A percentile compares a stretch with the other conserved stretches of the same genome.
These are phyloP conservation scores for Spodoptera frugiperda DNA, from an alignment of 1,140 invertebrate genomes.

Conservation along the genomic window DNA sequence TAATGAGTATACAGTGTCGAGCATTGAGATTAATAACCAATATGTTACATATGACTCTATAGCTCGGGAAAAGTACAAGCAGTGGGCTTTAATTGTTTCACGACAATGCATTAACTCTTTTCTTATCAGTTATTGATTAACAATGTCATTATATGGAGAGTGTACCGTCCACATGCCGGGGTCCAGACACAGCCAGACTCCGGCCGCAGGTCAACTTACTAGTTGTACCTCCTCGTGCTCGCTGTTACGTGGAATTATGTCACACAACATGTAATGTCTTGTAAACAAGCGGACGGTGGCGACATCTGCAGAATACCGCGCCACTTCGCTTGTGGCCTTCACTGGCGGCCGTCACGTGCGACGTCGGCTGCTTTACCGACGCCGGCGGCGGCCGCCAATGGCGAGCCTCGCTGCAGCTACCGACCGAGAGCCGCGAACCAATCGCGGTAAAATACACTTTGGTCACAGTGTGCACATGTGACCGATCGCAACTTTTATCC, in stretches of 20 bases:
- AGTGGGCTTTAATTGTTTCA: too few species aligned
- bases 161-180: too few species aligned
- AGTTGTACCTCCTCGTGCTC: slow-evolving; percentile 44
- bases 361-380: slow-evolving; percentile 66
- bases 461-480: slow-evolving; percentile 75
- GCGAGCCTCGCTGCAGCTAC: slow-evolving; percentile 54
- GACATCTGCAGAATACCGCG: slow-evolving; percentile 62
- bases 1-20: too few species aligned
- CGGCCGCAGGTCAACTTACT: background rate
- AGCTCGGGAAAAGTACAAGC: too few species aligned
- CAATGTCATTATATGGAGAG: background rate
- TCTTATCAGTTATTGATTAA: background rate
- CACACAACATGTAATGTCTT: slow-evolving; percentile 59
- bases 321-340: slow-evolving; percentile 56
- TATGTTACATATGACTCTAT: too few species aligned
- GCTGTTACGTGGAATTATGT: slow-evolving; percentile 76
- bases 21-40: too few species aligned
- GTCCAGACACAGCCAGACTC: too few species aligned
- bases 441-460: slow-evolving; percentile 63
- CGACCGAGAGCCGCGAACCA: slow-evolving; percentile 59
- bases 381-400: slow-evolving; percentile 57
- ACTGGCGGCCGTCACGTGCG: slow-evolving; percentile 69
- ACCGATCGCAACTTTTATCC: slow-evolving; percentile 62
- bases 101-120: too few species aligned
- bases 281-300: slow-evolving; percentile 69